Percentiles rank a stretch among this genome's conserved stretches.
Evolutionary conservation across 2,113 vertebrate species (phyloP).

Genomic region (Drymodes brunneopygia): DNA sequence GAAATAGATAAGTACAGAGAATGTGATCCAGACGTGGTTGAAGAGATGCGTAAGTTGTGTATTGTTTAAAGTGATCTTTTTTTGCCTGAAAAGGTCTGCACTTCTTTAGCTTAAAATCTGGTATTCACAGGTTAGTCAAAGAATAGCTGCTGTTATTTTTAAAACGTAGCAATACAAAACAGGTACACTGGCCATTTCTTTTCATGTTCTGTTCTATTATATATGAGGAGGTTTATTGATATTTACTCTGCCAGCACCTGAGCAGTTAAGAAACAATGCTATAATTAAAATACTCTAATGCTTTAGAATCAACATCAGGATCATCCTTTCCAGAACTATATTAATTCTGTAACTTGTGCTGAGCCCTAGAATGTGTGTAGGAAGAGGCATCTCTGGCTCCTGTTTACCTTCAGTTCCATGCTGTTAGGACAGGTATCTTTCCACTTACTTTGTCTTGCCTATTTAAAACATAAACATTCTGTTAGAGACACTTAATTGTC

Average conservation of each 20-base stretch:
- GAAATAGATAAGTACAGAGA: conserved; percentile 90
- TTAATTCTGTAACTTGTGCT: not conserved
- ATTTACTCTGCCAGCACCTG: not conserved
- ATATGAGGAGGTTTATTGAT: accelerated
- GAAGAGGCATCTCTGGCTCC: not conserved
- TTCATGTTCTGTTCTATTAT: not conserved
- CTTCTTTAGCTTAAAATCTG: not conserved
- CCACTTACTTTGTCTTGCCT: not conserved
- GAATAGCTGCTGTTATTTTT: not conserved
- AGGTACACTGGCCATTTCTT: not conserved
- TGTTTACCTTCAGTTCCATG: not conserved
- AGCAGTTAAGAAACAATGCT: not conserved
- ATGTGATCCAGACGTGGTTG: conserved; percentile 89
- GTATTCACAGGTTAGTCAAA: not conserved
- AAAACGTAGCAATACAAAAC: not conserved
- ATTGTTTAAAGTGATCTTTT: not conserved
- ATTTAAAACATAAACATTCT: not conserved
- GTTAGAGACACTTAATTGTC: not conserved
- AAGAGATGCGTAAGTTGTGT: conserved; percentile 89
- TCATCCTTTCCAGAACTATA: not conserved
- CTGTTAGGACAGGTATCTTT: not conserved
- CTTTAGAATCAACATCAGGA: not conserved
- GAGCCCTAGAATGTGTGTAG: not conserved
- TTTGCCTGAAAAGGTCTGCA: not conserved
- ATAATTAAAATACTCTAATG: not conserved